phyloP scores from a whole-genome alignment of 2,797 vertebrate species.

The Clamator glandarius region DNA sequence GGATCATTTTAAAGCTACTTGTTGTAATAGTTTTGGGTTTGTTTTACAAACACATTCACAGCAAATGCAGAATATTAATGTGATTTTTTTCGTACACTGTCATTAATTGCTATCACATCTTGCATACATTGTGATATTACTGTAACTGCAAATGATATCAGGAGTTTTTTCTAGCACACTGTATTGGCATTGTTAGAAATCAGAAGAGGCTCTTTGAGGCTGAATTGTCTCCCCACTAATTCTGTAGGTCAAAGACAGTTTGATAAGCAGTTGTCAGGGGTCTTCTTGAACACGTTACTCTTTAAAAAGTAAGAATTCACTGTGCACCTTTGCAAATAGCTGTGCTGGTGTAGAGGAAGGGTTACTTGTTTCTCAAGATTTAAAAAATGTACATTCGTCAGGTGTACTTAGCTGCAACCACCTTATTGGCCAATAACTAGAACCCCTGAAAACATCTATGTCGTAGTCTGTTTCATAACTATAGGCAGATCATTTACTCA shows the following conservation, averaged over 20 bases:
- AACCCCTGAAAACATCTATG: background rate
- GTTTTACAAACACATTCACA: background rate
- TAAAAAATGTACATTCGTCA: rapidly evolving
- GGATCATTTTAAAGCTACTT: background rate
- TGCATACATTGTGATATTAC: background rate
- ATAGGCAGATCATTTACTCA: background rate
- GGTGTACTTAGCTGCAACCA: background rate
- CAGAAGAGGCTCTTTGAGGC: background rate
- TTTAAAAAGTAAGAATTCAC: background rate
- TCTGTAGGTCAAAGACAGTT: background rate
- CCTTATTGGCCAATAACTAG: background rate
- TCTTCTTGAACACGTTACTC: background rate
- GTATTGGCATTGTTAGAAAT: background rate
- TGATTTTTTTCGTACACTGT: background rate
- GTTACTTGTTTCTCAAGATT: background rate
- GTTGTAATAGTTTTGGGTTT: background rate
- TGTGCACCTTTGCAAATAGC: background rate
- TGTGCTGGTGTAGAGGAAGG: background rate
- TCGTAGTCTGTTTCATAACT: background rate
- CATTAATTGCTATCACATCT: background rate
- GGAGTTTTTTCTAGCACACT: background rate
- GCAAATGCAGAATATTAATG: background rate
- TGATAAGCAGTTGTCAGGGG: background rate
- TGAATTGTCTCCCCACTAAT: background rate
- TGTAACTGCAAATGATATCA: background rate